phyloP scores from a whole-genome alignment of 1,140 invertebrate species.

The Caenorhabditis remanei region DNA sequence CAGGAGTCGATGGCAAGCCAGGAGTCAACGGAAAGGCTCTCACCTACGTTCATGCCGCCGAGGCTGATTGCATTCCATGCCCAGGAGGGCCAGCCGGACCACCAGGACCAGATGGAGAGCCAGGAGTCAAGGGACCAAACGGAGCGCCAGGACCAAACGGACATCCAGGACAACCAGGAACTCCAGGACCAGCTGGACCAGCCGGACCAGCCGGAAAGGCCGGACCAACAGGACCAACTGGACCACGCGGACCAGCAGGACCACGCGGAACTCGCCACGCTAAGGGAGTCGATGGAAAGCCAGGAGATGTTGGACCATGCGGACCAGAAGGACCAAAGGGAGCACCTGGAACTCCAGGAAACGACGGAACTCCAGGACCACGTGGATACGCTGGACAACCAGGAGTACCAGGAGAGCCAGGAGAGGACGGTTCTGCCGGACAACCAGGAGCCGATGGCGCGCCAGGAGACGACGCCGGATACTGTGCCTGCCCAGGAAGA shows the following conservation, averaged over 20 bases:
- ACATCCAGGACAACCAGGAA: conserved; percentile 58
- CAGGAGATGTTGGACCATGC: conserved; percentile 25
- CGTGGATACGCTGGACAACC: conserved; percentile 33
- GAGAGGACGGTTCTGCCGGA: conserved; percentile 9
- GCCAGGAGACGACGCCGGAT: conserved; percentile 41
- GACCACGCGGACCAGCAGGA: conserved; percentile 45
- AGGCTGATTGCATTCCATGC: conserved; percentile 46
- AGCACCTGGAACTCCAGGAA: conserved; percentile 44
- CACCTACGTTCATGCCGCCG: not conserved
- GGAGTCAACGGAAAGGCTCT: conserved; percentile 16
- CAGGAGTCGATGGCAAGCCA: conserved; percentile 51
- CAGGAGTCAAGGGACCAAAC: conserved; percentile 57
- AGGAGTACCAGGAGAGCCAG: conserved; percentile 15
- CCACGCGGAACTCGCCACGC: conserved; percentile 15
- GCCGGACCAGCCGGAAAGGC: conserved; percentile 54
- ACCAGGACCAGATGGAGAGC: conserved; percentile 54
- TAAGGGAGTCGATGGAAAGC: not conserved
- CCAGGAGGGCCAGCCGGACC: conserved; percentile 59
- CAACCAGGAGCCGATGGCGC: conserved; percentile 26
- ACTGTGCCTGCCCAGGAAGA: conserved; percentile 37
- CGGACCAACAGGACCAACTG: conserved; percentile 57
- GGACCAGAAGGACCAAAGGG: conserved; percentile 47
- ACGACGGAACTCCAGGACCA: conserved; percentile 52
- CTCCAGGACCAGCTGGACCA: conserved; percentile 53
- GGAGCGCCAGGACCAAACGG: conserved; percentile 62